These are phyloP conservation scores for Pterostichus madidus DNA, from an alignment of 2,888 invertebrate genomes.

Conservation along the genomic window DNA sequence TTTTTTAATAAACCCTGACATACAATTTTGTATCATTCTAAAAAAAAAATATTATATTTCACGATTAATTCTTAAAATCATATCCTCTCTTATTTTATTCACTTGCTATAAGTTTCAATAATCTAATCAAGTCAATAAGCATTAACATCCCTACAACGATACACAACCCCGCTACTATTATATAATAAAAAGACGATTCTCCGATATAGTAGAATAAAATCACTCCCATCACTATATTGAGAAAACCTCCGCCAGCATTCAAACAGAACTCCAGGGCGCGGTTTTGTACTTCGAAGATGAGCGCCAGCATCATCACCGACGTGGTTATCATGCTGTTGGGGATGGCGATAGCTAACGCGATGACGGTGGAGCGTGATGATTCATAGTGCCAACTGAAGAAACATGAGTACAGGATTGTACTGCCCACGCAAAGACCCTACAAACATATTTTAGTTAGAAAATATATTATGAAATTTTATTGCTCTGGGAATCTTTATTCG, in stretches of 20 bases:
- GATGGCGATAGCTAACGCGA: neutral
- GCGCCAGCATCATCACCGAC: neutral
- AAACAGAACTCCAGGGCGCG: constrained; percentile 1
- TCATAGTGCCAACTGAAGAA: constrained; percentile 1
- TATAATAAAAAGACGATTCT: too few relatives aligned
- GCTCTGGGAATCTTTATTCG: too few relatives aligned
- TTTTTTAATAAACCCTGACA: too few relatives aligned
- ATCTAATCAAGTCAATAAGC: too few relatives aligned
- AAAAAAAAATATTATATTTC: too few relatives aligned
- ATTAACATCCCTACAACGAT: too few relatives aligned
- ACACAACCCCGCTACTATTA: too few relatives aligned
- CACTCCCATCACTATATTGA: constrained; percentile 2
- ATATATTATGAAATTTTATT: too few relatives aligned
- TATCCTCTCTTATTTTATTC: too few relatives aligned
- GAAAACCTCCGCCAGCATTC: neutral
- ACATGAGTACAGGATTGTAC: neutral
- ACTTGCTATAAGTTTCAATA: too few relatives aligned
- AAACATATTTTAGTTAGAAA: neutral
- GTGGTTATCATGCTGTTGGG: constrained; percentile 18
- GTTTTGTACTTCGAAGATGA: neutral
- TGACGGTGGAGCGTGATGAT: neutral
- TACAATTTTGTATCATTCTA: too few relatives aligned
- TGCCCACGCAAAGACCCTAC: neutral
- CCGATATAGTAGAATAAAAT: neutral
- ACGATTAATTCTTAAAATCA: too few relatives aligned